Evolutionary conservation across 2,797 vertebrate species (phyloP).

Genomic region (Cyprinella venusta): DNA sequence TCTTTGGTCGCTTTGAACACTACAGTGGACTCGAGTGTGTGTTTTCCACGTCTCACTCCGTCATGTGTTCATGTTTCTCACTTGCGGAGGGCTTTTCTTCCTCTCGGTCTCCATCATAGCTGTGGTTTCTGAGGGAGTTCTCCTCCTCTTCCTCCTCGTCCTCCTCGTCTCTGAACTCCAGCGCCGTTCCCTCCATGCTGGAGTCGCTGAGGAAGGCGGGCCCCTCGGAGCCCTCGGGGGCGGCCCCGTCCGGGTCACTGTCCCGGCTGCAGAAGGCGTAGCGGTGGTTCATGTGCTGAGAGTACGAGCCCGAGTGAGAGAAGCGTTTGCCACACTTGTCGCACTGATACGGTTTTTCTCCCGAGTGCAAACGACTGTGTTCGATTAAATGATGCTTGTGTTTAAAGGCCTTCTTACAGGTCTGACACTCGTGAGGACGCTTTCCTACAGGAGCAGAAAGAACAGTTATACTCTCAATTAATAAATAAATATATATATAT

Average conservation of each 20-base stretch:
- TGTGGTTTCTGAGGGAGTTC: conserved; percentile 20
- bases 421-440: conserved; percentile 83
- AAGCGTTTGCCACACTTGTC: conserved; percentile 87
- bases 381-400: conserved; percentile 87
- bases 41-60: conserved; percentile 20
- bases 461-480: neutral
- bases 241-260: conserved; percentile 70
- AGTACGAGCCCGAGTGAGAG: conserved; percentile 87
- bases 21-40: neutral
- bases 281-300: conserved; percentile 88
- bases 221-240: conserved; percentile 64
- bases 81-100: conserved; percentile 29
- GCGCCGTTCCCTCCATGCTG: conserved; percentile 72
- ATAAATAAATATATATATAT: too few relatives aligned
- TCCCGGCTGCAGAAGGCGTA: conserved; percentile 84
- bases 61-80: neutral
- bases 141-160: conserved; percentile 69
- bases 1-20: neutral
- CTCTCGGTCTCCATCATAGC: neutral
- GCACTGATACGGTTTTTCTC: conserved; percentile 86
- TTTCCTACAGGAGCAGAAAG: conserved; percentile 71
- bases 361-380: conserved; percentile 84
- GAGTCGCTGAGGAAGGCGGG: conserved; percentile 75
- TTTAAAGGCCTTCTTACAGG: conserved; percentile 86
- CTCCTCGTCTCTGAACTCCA: conserved; percentile 70